A percentile compares a stretch with the other conserved stretches of the same genome.
phyloP scores from a whole-genome alignment of 2,888 invertebrate species.

The Drosophila ustulata region DNA sequence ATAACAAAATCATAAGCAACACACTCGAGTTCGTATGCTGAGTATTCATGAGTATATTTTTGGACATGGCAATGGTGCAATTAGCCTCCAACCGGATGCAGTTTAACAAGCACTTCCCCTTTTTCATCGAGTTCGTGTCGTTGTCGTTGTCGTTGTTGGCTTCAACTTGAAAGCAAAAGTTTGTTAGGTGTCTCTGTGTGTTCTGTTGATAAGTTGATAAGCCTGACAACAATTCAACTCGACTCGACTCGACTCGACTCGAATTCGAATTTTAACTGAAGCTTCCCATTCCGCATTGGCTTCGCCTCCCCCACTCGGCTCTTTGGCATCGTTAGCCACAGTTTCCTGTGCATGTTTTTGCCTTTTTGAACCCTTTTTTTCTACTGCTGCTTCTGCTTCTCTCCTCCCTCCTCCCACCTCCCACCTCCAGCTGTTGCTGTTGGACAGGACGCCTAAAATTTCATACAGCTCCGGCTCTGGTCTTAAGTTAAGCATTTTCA shows the following conservation, averaged over 20 bases:
- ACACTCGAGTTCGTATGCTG: too few relatives aligned
- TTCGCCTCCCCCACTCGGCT: conserved; percentile 16
- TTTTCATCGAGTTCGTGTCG: conserved; percentile 10
- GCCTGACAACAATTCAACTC: conserved; percentile 41
- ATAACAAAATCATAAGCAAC: not conserved
- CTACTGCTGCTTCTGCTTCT: not conserved
- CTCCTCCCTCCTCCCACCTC: not conserved
- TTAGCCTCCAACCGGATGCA: conserved; percentile 75
- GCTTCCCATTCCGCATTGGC: not conserved
- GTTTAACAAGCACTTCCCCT: conserved; percentile 74
- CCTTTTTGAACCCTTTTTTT: conserved; percentile 68
- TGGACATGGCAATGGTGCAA: conserved; percentile 51
- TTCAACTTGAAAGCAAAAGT: conserved; percentile 76
- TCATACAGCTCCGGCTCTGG: conserved; percentile 21
- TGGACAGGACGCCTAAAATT: conserved; percentile 35
- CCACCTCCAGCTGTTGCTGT: conserved; percentile 10
- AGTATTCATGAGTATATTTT: conserved; percentile 9
- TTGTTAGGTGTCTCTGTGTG: conserved; percentile 57
- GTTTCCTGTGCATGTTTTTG: conserved; percentile 73
- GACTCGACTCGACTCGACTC: conserved; percentile 30
- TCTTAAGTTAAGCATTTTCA: conserved; percentile 67
- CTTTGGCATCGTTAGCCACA: conserved; percentile 73
- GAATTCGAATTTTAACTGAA: conserved; percentile 30
- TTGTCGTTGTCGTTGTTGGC: conserved; percentile 19
- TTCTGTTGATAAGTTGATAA: conserved; percentile 58